phyloP scores from a whole-genome alignment of 2,888 invertebrate genomes.

The Saturnia pavonia region DNA sequence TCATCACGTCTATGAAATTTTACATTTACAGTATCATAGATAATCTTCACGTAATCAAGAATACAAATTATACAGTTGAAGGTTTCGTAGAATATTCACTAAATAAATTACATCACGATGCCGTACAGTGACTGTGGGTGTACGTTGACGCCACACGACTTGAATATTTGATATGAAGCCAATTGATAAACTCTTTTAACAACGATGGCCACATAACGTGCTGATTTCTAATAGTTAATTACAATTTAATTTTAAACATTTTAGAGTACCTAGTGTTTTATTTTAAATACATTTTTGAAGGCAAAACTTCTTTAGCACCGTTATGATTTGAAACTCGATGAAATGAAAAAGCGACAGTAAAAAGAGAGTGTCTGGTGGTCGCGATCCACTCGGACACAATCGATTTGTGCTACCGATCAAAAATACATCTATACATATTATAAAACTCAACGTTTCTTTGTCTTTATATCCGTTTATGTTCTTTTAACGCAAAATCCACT shows the following conservation, averaged over 20 bases:
- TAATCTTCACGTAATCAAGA: background rate
- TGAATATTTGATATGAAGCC: slow-evolving; percentile 12
- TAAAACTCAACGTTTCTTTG: too few species aligned
- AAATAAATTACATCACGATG: slow-evolving; percentile 8
- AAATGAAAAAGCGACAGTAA: too few species aligned
- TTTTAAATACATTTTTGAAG: too few species aligned
- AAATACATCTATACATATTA: too few species aligned
- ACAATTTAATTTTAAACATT: background rate
- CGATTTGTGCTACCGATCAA: too few species aligned
- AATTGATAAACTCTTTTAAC: slow-evolving; percentile 5
- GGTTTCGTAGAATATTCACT: slow-evolving; percentile 28
- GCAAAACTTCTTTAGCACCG: too few species aligned
- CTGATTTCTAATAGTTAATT: background rate
- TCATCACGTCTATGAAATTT: background rate
- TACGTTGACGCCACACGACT: slow-evolving; percentile 4
- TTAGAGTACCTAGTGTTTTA: background rate
- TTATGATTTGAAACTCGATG: too few species aligned
- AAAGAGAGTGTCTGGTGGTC: too few species aligned
- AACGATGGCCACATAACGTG: background rate
- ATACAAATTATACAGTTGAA: slow-evolving; percentile 21
- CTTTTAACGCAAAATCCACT: too few species aligned
- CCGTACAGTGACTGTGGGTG: background rate
- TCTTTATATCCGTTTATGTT: too few species aligned
- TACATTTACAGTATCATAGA: background rate
- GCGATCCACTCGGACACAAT: too few species aligned